Evolutionary conservation across 1,140 invertebrate species (phyloP), one percentile per base, ranked within the genome.

Genomic region (Eriosoma lanigerum): DNA sequence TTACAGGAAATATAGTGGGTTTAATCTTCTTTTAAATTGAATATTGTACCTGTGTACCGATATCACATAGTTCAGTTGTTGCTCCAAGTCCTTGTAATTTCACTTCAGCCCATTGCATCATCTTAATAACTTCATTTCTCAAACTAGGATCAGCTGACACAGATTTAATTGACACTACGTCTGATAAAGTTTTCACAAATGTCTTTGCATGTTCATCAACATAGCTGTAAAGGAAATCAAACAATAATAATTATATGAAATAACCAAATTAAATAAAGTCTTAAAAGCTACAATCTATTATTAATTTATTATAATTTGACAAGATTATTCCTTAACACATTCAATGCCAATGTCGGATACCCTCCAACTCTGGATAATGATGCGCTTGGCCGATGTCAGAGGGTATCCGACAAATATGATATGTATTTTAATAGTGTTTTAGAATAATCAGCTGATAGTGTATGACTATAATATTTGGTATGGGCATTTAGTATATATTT

Each of bases 81-180:
- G 91, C 91, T 13, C 96, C 96, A 50, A 97, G 87, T 62, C 88
- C 88, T 85, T 93, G 90, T 81, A 98, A 86, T 84, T 90, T 91
- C 50, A 89, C 86, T 76, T 90, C 89, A 38, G 90, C 90, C 93
- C 93, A 98, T 81, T 96, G 86, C 24, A 97, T 88, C 93, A 95
- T 94, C 83, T 88, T 88, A 15, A 88, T 84, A 73, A 93, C 88
- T 81, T 98, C 95, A 52, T 87, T 85, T 68, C 96, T 87, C 58
- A 90, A 89, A 82, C 95, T 91, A n/a, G 91, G 90, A 92, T 92
- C 94, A 85, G 93, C 92, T n/a, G 97, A 99, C 10, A 99, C 95
- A 52, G 96, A 98, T 84, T 94, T 92, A 84, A 99, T 99, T 4
- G 92, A 94, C 48, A 99, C 96, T 38, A 92, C 94, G 84, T 97